A percentile compares a stretch with the other conserved stretches of the same genome.
Conservation (phyloP, 1,140 invertebrate genomes). For the Phocides pigmalion region DNA sequence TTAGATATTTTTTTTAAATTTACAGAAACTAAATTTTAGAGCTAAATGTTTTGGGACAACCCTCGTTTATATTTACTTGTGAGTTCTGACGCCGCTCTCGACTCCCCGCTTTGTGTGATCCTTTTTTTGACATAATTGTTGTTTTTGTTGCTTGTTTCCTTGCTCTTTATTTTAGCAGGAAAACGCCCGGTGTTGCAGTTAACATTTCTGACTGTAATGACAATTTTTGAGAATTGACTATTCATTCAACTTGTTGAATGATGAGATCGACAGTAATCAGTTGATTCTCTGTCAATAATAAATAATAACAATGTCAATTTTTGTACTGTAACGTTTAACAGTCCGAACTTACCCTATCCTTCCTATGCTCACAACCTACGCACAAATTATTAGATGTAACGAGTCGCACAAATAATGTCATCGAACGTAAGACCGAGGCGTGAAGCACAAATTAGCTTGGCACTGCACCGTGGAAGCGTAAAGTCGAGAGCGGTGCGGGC, state of each 20-base stretch:
- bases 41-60: constrained; percentile 83
- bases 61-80: constrained; percentile 78
- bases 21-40: constrained; percentile 72
- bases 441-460: constrained; percentile 29
- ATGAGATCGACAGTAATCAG: background rate
- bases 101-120: constrained; percentile 68
- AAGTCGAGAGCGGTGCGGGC: constrained; percentile 66
- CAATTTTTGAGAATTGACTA: constrained; percentile 11
- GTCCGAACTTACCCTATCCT: constrained; percentile 18
- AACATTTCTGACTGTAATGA: constrained; percentile 17
- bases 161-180: constrained; percentile 47
- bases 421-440: constrained; percentile 7
- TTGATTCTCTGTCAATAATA: background rate
- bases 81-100: constrained; percentile 77
- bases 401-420: constrained; percentile 2
- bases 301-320: constrained; percentile 4
- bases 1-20: constrained; percentile 74
- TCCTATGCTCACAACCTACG: constrained; percentile 28
- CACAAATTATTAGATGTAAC: constrained; percentile 9
- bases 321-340: constrained; percentile 7
- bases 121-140: constrained; percentile 41
- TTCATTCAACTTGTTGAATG: constrained; percentile 9
- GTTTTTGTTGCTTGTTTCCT: constrained; percentile 44
- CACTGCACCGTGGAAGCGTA: constrained; percentile 54
- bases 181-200: constrained; percentile 37